Conservation (phyloP, 2,888 invertebrate species). For the Drosophila kuntzei region DNA sequence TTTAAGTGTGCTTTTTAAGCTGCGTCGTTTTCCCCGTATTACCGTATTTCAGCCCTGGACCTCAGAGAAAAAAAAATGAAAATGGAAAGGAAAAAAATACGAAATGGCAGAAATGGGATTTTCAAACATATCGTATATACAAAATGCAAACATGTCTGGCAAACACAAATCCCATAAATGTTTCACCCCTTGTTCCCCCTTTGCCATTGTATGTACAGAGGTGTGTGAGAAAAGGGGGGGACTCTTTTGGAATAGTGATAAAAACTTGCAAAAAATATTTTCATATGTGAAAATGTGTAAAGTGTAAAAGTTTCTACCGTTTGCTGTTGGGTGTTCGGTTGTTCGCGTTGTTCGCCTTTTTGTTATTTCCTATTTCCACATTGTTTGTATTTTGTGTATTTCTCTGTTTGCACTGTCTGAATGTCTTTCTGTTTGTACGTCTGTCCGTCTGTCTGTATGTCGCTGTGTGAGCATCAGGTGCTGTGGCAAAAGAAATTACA, state of each 20-base stretch:
- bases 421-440: conserved; percentile 27
- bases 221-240: neutral
- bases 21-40: neutral
- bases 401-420: conserved; percentile 42
- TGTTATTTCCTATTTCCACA: conserved; percentile 66
- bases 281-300: conserved; percentile 79
- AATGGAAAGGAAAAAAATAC: neutral
- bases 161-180: conserved; percentile 84
- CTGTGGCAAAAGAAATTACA: conserved; percentile 77
- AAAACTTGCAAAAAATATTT: conserved; percentile 75
- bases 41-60: conserved; percentile 8
- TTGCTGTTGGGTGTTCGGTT: conserved; percentile 15
- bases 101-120: conserved; percentile 68
- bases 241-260: conserved; percentile 58
- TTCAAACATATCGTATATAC: conserved; percentile 80
- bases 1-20: neutral
- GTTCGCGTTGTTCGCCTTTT: conserved; percentile 26
- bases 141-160: conserved; percentile 81
- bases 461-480: conserved; percentile 80
- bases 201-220: neutral
- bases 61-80: neutral
- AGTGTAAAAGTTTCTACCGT: conserved; percentile 71
- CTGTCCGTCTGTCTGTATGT: conserved; percentile 42
- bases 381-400: conserved; percentile 50
- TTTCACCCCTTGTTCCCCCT: conserved; percentile 39